These are phyloP conservation scores for Altica lythri DNA, from an alignment of 2,888 invertebrate genomes.

Conservation along the genomic window DNA sequence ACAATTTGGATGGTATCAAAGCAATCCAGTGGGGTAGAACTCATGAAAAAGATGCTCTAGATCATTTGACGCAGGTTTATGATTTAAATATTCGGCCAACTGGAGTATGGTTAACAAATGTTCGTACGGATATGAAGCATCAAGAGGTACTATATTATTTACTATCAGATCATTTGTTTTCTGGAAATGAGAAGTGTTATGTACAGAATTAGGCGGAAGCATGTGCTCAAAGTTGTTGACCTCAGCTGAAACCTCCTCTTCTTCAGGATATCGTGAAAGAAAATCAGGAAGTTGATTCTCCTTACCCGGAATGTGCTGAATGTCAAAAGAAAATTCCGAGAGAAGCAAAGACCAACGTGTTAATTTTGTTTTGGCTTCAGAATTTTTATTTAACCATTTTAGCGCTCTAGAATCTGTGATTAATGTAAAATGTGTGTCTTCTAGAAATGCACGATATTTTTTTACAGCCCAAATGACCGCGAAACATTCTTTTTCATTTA, in stretches of 20 bases:
- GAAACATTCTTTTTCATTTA: conserved; percentile 41
- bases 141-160: background rate
- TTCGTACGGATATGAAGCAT: background rate
- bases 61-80: too few relatives aligned
- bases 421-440: conserved; percentile 36
- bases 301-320: conserved; percentile 38
- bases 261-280: conserved; percentile 31
- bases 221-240: background rate
- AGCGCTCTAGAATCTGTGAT: conserved; percentile 38
- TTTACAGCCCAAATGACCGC: conserved; percentile 40
- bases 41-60: too few relatives aligned
- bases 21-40: too few relatives aligned
- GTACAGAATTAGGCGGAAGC: background rate
- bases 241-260: background rate
- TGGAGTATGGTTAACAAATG: too few relatives aligned
- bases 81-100: too few relatives aligned
- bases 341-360: conserved; percentile 32
- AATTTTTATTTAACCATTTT: conserved; percentile 30
- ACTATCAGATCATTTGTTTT: background rate
- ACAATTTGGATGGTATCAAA: too few relatives aligned
- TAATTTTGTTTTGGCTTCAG: conserved; percentile 28
- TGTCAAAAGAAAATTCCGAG: conserved; percentile 31
- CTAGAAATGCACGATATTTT: conserved; percentile 37
- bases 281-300: conserved; percentile 34
- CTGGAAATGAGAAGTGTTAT: background rate